Percentiles rank a stretch among this genome's conserved stretches.
Conservation (phyloP, 2,797 vertebrate species). For the Buceros bicornis region DNA sequence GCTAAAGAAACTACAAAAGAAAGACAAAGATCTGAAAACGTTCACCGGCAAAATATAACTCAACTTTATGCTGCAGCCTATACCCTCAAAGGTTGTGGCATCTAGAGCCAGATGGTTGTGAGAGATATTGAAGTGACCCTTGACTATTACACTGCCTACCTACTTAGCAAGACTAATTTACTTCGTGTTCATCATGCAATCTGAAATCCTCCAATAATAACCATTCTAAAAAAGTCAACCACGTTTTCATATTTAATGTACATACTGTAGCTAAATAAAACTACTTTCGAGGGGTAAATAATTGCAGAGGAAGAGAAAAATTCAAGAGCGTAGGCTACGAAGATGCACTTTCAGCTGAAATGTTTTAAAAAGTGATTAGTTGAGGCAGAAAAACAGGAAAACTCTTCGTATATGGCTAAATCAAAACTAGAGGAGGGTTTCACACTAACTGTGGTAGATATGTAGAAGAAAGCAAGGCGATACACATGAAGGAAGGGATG, state of each 20-base stretch:
- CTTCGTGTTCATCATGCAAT: slow-evolving; percentile 56
- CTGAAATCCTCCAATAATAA: slow-evolving; percentile 69
- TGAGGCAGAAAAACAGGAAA: slow-evolving; percentile 54
- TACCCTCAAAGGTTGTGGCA: not conserved
- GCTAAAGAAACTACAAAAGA: not conserved
- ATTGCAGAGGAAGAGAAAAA: slow-evolving; percentile 73
- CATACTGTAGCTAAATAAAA: slow-evolving; percentile 70
- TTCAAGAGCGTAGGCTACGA: slow-evolving; percentile 68
- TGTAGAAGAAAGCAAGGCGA: not conserved
- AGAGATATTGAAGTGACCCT: slow-evolving; percentile 22
- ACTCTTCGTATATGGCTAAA: slow-evolving; percentile 33
- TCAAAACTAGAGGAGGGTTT: slow-evolving; percentile 5
- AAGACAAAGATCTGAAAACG: not conserved
- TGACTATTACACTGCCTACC: slow-evolving; percentile 29
- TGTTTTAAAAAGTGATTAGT: slow-evolving; percentile 47
- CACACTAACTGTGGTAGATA: not conserved
- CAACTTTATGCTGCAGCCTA: not conserved
- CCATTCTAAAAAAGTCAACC: slow-evolving; percentile 63
- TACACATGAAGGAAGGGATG: not conserved
- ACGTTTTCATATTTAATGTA: slow-evolving; percentile 68
- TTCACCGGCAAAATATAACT: not conserved
- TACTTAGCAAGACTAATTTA: slow-evolving; percentile 38
- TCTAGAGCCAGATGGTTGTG: not conserved
- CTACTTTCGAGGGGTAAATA: slow-evolving; percentile 69
- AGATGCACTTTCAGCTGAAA: slow-evolving; percentile 72